Base-by-base conservation (phyloP, 1,140 invertebrate species). In the Atta texana region DNA sequence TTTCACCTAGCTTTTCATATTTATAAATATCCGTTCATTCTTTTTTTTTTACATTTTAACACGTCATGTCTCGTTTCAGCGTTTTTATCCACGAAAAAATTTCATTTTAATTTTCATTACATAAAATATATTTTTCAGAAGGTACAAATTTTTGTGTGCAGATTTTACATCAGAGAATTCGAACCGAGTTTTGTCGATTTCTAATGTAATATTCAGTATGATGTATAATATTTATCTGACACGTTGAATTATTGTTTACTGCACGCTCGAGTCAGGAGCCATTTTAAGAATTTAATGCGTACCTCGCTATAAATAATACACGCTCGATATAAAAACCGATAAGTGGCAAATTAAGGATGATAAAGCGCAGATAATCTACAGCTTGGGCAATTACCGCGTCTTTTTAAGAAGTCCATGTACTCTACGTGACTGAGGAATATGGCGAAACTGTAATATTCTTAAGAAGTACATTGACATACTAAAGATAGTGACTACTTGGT, bases 1-100 rank as follows among this genome's bases (percentile, higher is more conserved):
- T 89, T 86, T 88, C 55, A 59, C 64, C 55, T 82, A 72, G 44
- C 16, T 88, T 51, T 69, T 51, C 39, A 64, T 49, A 28, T 69
- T 51, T 28, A 64, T 49, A 28, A 66, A 75, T 76, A 76, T 39
- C 7, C 2, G n/a, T 34, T 31, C 10, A n/a, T 66, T 66, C 55
- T 31, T 31, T 31, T 31, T 16, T 66, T 31, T 66, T 8, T 63
- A 44, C 12, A 4, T 75, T 34, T 34, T 53, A 12, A 21, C 31
- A n/a, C 5, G n/a, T 66, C 24, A 64, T 66, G 4, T 66, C 24
- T 51, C 14, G 7, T 51, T 69, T 78, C 14, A 12, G 14, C 8
- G 5, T 81, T 66, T 34, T 71, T 44, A 55, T 28, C 8, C 5
- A 8, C 3, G n/a, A 18, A 16, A 55, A 80, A 18, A 1, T 68